Base-by-base conservation (phyloP, 1,140 invertebrate species). In the Berghia stephanieae region DNA sequence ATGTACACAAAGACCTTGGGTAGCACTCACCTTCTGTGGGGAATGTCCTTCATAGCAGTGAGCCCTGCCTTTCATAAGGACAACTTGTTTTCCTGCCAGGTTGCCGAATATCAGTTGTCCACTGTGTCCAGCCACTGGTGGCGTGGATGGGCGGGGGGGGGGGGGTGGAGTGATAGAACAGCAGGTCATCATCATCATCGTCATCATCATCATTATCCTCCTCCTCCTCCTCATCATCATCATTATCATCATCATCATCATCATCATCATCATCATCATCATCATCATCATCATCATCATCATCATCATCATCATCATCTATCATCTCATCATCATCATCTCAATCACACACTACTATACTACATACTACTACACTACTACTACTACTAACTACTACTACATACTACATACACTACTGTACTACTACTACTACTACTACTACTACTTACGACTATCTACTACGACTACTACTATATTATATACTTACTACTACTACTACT, bases 11-110 rank as follows among this genome's bases (percentile, higher is more conserved):
- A 13, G n/a, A 49, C n/a, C n/a, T 13, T 16, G 21, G 27, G 21
- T 13, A 21, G 31, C 24, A 83, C 81, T 85, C 91, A 95, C 94
- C 92, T 94, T 95, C 93, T 94, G 95, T 21, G 96, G 89, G 10
- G 95, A 93, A 90, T 98, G 97, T 73, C 97, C 97, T 90, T 99
- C 97, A 86, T 98, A 98, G 80, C 95, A 93, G 89, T 99, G 97
- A 89, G 98, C 97, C 69, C 97, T 91, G 36, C 97, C 97, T 86
- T 98, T 95, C 96, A 98, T 98, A 81, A 95, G 95, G 83, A 98
- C 93, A 0, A 97, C 93, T 0, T 93, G 92, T 4, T 95, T 92
- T 6, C 92, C 93, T 36, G 92, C 90, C 1, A 98, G 88, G 60
- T 92, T 91, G n/a, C 97, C 97, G 84, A 98, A 95, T 6, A 98